Conservation (phyloP, 2,113 vertebrate genomes). For the Psephotus haematonotus region DNA sequence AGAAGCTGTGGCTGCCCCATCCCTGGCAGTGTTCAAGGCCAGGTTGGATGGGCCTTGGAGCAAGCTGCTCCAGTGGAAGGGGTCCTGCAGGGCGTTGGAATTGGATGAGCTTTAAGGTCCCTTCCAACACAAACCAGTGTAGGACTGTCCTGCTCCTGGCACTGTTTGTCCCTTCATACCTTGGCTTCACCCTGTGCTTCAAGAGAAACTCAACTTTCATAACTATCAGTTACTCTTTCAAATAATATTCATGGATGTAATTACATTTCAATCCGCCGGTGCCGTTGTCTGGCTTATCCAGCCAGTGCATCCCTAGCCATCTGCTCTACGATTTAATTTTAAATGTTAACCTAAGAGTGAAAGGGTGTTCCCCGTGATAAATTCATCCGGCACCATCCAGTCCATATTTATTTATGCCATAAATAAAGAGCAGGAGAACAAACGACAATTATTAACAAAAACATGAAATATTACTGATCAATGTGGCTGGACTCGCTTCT, state of each 20-base stretch:
- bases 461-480: neutral
- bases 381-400: neutral
- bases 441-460: neutral
- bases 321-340: slow-evolving; percentile 32
- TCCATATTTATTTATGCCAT: neutral
- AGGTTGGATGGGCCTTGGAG: neutral
- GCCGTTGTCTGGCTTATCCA: slow-evolving; percentile 2
- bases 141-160: neutral
- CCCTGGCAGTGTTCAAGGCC: neutral
- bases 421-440: neutral
- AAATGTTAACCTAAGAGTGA: slow-evolving; percentile 7
- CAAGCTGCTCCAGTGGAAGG: neutral
- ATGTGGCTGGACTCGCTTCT: neutral
- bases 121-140: neutral
- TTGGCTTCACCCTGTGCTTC: neutral
- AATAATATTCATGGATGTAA: slow-evolving; percentile 14
- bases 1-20: neutral
- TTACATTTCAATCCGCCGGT: neutral
- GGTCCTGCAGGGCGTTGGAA: neutral
- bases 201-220: slow-evolving; percentile 6
- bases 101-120: neutral
- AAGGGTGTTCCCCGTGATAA: neutral
- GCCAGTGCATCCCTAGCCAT: slow-evolving; percentile 10
- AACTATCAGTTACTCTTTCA: slow-evolving; percentile 12
- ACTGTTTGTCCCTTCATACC: neutral